Evolutionary conservation across 2,113 vertebrate genomes (phyloP), one percentile per base, ranked within the genome.

Genomic region (Pseudorhombus dupliciocellatus): DNA sequence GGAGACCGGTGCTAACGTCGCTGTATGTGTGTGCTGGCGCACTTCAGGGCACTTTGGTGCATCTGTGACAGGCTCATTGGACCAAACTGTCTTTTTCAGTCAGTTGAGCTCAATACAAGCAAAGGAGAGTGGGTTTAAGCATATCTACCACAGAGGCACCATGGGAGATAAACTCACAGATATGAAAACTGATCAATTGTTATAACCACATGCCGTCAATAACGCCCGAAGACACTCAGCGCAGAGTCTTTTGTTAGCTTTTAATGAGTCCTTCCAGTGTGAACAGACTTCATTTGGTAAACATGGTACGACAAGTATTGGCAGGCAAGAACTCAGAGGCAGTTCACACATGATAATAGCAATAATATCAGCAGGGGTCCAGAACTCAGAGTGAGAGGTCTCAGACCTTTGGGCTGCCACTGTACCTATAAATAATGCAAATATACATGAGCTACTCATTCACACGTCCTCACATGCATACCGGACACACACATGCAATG

Each of bases 311-410:
- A 92, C 90, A 91, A 85, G 85, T 77, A 91, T 88, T 88, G 87
- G 89, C 91, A 93, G 88, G 83, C 91, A 90, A 77, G 84, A 82
- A 91, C 89, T 92, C 84, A 50, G 79, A 92, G 90, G 89, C 92
- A 89, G 85, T 83, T 56, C 48, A 88, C 56, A 68, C 65, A 61
- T 77, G 37, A 69, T 76, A 31, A 66, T 74, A 73, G 73, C 73
- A 75, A 84, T 77, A 66, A n/a, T n/a, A n/a, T n/a, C n/a, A 22
- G 31, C 20, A 5, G 24, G 52, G 14, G 57, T 59, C 31, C 57
- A 15, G 22, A 37, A 14, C 21, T 59, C 10, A 40, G 30, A 18
- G 53, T 26, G 22, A n/a, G 54, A 7, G 16, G n/a, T 22, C 57
- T 40, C 57, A 21, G 57, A 40, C 57, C 21, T 40, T 21, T 40